phyloP scores from a whole-genome alignment of 2,888 invertebrate genomes.

The Calameuta pallipes region DNA sequence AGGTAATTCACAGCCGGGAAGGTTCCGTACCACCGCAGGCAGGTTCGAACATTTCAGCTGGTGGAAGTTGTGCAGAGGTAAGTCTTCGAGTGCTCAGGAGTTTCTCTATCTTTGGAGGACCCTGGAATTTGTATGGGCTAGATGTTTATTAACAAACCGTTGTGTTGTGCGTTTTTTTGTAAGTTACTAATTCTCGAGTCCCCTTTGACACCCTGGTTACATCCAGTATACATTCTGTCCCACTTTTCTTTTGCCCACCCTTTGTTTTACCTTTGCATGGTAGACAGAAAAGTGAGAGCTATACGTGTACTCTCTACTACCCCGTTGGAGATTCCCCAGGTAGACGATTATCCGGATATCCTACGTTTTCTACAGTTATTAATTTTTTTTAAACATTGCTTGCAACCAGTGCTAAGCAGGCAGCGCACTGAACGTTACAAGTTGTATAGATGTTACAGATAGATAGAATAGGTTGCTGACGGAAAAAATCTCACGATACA shows the following conservation, averaged over 20 bases:
- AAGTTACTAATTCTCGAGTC: constrained; percentile 20
- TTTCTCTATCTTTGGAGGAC: background rate
- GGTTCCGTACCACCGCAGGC: constrained; percentile 55
- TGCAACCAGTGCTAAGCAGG: background rate
- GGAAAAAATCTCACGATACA: background rate
- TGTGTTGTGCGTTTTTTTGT: constrained; percentile 23
- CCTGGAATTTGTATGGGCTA: constrained; percentile 11
- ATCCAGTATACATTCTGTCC: background rate
- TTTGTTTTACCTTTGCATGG: background rate
- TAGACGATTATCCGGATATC: background rate
- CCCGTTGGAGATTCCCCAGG: background rate
- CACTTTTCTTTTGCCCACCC: background rate
- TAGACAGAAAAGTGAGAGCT: background rate
- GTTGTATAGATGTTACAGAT: background rate
- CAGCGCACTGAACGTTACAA: background rate
- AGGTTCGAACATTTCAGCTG: constrained; percentile 32
- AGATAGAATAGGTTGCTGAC: background rate
- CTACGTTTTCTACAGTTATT: background rate
- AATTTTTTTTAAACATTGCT: background rate
- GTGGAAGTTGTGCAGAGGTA: constrained; percentile 46
- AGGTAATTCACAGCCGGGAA: constrained; percentile 57
- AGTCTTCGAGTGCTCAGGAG: constrained; percentile 19
- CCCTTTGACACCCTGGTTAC: constrained; percentile 2
- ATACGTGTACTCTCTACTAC: background rate
- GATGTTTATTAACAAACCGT: constrained; percentile 19